A percentile compares a stretch with the other conserved stretches of the same genome.
These are phyloP conservation scores for Chlorops oryzae DNA, from an alignment of 1,140 invertebrate species.

Conservation along the genomic window DNA sequence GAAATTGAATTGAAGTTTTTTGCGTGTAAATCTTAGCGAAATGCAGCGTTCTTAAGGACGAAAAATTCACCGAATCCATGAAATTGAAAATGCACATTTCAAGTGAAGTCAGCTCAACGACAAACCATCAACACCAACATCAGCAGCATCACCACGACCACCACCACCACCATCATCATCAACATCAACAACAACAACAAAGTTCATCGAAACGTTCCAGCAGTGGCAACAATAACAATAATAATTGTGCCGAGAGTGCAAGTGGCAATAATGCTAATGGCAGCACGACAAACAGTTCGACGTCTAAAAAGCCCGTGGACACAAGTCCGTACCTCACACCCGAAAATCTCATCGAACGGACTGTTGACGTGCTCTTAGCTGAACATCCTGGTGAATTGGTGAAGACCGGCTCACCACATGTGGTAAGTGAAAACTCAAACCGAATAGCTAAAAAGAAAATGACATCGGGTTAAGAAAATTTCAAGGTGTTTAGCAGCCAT, in stretches of 20 bases:
- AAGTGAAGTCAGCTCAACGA: constrained; percentile 64
- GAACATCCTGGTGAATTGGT: constrained; percentile 91
- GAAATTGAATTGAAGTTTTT: no score
- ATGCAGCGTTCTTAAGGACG: no score
- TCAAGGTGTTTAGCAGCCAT: no score
- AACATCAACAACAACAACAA: constrained; percentile 28
- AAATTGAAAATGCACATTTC: constrained; percentile 63
- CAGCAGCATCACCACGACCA: constrained; percentile 21
- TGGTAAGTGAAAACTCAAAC: constrained; percentile 50
- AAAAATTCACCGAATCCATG: no score
- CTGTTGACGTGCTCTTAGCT: constrained; percentile 69
- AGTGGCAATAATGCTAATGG: constrained; percentile 27
- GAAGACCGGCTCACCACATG: constrained; percentile 87
- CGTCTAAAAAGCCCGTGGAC: constrained; percentile 31
- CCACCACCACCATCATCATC: constrained; percentile 32
- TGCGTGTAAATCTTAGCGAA: no score
- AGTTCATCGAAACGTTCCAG: constrained; percentile 15
- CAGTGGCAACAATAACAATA: constrained; percentile 22
- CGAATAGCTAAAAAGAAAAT: not conserved
- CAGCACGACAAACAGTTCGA: constrained; percentile 20
- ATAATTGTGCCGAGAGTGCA: no score
- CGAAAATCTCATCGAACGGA: constrained; percentile 74
- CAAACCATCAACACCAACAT: constrained; percentile 49
- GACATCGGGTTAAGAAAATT: no score
- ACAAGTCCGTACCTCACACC: constrained; percentile 63